Evolutionary conservation across 2,113 vertebrate species (phyloP).

Genomic region (Puffinus mauretanicus): DNA sequence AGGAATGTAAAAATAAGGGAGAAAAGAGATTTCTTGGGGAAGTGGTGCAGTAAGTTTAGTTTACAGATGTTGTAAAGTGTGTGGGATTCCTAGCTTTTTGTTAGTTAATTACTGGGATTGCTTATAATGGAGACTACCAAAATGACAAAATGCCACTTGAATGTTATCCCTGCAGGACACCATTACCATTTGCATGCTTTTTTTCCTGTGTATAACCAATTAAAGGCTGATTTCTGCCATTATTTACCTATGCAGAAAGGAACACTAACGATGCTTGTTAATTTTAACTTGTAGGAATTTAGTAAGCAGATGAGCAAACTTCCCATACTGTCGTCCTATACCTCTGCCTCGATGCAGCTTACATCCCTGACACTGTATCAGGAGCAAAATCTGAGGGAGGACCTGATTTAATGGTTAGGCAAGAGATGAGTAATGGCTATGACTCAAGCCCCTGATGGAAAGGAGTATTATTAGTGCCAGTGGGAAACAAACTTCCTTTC

Average conservation of each 20-base stretch:
- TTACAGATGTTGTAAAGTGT: not conserved
- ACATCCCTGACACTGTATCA: not conserved
- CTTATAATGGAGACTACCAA: not conserved
- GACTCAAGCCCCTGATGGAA: not conserved
- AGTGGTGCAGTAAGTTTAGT: not conserved
- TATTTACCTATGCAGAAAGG: not conserved
- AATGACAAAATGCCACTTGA: not conserved
- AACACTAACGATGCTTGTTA: not conserved
- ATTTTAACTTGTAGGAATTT: slow-evolving; percentile 5
- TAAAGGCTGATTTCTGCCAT: not conserved
- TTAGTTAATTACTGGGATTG: not conserved
- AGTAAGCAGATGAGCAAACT: not conserved
- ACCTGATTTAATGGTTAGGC: not conserved
- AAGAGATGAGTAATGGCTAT: not conserved
- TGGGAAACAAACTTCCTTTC: not conserved
- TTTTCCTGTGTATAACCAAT: not conserved
- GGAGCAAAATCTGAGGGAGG: not conserved
- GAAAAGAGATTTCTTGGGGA: not conserved
- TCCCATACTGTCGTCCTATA: not conserved
- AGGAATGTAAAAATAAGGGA: not conserved
- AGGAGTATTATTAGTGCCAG: not conserved
- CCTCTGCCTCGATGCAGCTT: not conserved
- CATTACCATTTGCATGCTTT: not conserved
- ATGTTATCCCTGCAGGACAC: not conserved
- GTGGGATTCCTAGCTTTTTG: not conserved